Conservation (phyloP, 2,797 vertebrate species). For the Kryptolebias ocellatus region DNA sequence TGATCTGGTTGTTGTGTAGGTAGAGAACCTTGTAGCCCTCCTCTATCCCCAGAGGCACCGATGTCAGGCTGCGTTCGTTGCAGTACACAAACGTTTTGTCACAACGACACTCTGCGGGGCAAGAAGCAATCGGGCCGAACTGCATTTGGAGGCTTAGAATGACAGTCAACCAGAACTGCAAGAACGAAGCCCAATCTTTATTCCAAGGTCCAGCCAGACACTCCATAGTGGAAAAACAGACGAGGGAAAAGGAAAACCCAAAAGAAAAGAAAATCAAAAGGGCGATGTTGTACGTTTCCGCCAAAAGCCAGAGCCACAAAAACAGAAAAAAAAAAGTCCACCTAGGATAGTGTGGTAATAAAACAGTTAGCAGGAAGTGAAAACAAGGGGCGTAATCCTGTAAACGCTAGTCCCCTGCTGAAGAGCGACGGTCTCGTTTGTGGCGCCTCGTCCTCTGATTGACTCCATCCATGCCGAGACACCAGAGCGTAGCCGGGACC, state of each 20-base stretch:
- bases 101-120: conserved; percentile 93
- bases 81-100: conserved; percentile 95
- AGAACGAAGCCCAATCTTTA: conserved; percentile 85
- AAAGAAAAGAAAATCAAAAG: not conserved
- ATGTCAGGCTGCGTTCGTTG: conserved; percentile 96
- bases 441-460: not conserved
- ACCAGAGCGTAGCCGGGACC: not conserved
- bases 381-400: conserved; percentile 1
- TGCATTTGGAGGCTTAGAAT: conserved; percentile 90
- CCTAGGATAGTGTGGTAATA: not conserved
- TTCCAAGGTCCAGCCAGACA: conserved; percentile 85
- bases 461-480: not conserved
- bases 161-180: conserved; percentile 89
- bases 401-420: not conserved
- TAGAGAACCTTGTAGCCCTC: conserved; percentile 94
- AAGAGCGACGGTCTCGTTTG: not conserved
- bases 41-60: conserved; percentile 96
- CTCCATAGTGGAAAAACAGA: conserved; percentile 87
- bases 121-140: conserved; percentile 83
- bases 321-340: not conserved
- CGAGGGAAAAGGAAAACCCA: not conserved
- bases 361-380: not conserved
- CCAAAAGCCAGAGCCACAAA: not conserved
- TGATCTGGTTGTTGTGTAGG: conserved; percentile 99
- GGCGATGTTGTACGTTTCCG: not conserved